Evolutionary conservation across 2,797 vertebrate species (phyloP).

Genomic region (Eleutherodactylus coqui): DNA sequence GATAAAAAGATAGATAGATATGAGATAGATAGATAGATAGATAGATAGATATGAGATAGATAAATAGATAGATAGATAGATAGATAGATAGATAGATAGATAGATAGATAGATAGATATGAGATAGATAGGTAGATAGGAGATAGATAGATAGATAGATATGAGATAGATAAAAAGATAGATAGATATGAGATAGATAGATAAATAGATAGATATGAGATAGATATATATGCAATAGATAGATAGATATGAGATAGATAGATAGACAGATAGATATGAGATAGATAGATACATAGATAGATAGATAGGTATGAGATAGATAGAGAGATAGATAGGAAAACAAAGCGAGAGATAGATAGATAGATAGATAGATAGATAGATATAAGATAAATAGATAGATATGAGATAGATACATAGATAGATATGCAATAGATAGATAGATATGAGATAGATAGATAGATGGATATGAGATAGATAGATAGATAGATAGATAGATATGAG

Average conservation of each 20-base stretch:
- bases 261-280: not conserved
- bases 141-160: too few species aligned
- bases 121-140: too few species aligned
- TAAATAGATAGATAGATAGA: not conserved
- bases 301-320: not conserved
- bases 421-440: not conserved
- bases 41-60: conserved; percentile 10
- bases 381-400: conserved; percentile 6
- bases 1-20: conserved; percentile 1
- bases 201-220: too few species aligned
- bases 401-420: conserved; percentile 9
- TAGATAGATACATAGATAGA: not conserved
- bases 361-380: conserved; percentile 8
- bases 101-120: not conserved
- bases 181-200: too few species aligned
- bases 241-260: not conserved
- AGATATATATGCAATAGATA: too few species aligned
- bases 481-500: not conserved
- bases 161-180: too few species aligned
- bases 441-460: not conserved
- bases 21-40: not conserved
- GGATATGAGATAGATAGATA: conserved; percentile 12
- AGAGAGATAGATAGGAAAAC: not conserved
- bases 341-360: conserved; percentile 17
- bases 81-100: not conserved